Conservation (phyloP, 2,888 invertebrate species). For the Thecophora atra region DNA sequence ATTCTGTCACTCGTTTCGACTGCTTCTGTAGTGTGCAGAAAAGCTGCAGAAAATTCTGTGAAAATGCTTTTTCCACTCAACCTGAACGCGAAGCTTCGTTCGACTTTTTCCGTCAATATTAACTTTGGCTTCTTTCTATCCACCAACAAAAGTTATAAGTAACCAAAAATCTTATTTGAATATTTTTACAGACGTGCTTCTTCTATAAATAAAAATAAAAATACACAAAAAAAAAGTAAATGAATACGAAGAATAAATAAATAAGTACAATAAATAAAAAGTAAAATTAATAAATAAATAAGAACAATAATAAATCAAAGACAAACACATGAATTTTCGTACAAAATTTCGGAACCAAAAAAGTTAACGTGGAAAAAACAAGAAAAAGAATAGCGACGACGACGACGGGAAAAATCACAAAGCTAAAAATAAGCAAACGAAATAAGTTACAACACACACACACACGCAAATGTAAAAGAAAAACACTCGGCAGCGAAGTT, state of each 20-base stretch:
- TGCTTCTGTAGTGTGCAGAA: constrained; percentile 13
- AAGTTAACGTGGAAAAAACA: no score
- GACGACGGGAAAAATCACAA: neutral
- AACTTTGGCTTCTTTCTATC: constrained; percentile 67
- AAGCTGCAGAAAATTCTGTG: constrained; percentile 48
- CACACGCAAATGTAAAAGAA: constrained; percentile 3
- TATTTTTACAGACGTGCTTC: constrained; percentile 28
- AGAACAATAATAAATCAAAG: constrained; percentile 32
- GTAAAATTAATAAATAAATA: constrained; percentile 10
- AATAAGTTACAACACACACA: constrained; percentile 13
- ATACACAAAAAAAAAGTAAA: constrained; percentile 13
- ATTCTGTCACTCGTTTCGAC: no score
- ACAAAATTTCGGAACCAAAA: neutral
- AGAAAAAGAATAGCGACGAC: no score
- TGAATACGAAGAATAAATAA: constrained; percentile 13
- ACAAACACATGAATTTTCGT: constrained; percentile 20
- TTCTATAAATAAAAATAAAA: constrained; percentile 35
- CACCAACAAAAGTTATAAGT: constrained; percentile 53
- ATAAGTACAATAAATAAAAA: constrained; percentile 35
- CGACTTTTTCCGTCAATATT: constrained; percentile 64
- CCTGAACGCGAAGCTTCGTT: constrained; percentile 59
- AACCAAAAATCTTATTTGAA: constrained; percentile 36
- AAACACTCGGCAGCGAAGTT: neutral
- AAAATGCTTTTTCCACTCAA: constrained; percentile 39
- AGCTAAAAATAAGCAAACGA: neutral